Evolutionary conservation across 2,888 invertebrate genomes (phyloP).

Genomic region (Tipula helvola): DNA sequence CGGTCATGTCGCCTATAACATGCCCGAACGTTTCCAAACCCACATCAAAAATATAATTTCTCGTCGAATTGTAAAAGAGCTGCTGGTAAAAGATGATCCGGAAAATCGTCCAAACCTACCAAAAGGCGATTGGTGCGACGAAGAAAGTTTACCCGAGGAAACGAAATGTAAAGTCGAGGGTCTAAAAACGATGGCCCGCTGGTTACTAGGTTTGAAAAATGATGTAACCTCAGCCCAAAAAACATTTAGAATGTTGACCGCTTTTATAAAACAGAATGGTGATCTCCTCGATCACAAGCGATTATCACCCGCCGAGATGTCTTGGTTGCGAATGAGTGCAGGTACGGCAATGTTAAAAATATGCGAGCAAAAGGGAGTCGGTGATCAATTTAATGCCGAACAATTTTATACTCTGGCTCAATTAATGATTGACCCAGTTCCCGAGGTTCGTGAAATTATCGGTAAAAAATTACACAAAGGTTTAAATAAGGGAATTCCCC

Average conservation of each 20-base stretch:
- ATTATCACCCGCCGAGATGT: constrained; percentile 76
- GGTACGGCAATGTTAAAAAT: constrained; percentile 95
- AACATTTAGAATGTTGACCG: constrained; percentile 88
- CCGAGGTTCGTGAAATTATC: constrained; percentile 80
- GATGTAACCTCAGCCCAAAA: constrained; percentile 82
- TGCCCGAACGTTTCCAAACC: constrained; percentile 79
- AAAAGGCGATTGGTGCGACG: constrained; percentile 58
- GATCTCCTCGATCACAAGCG: constrained; percentile 65
- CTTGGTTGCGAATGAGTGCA: constrained; percentile 82
- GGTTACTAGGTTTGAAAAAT: constrained; percentile 82
- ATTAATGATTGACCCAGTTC: constrained; percentile 69
- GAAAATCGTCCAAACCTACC: constrained; percentile 37
- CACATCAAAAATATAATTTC: constrained; percentile 92
- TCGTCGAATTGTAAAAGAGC: constrained; percentile 88
- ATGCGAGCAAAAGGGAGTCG: constrained; percentile 91
- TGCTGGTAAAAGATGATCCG: constrained; percentile 69
- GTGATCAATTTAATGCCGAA: constrained; percentile 86
- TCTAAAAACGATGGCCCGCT: constrained; percentile 91
- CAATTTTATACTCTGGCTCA: constrained; percentile 90
- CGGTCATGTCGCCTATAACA: constrained; percentile 87
- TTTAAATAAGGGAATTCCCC: constrained; percentile 64
- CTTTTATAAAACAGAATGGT: constrained; percentile 86
- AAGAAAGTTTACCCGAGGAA: constrained; percentile 78
- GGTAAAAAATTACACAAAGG: constrained; percentile 89
- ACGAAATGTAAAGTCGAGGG: constrained; percentile 89